Conservation (phyloP, 2,888 invertebrate species). For the Alitta virens region DNA sequence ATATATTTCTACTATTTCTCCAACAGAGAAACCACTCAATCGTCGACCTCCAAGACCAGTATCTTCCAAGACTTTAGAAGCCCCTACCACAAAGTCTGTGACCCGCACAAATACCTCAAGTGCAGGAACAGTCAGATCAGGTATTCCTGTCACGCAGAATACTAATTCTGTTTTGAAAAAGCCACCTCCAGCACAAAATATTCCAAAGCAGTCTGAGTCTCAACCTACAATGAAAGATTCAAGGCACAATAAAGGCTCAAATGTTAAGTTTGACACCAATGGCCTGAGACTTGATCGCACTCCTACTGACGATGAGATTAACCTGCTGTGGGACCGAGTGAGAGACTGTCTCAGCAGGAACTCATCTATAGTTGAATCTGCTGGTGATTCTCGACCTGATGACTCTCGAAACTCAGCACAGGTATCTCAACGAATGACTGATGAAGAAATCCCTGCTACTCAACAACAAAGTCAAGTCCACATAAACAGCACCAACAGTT, state of each 20-base stretch:
- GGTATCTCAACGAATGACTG: too few species aligned
- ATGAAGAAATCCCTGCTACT: too few species aligned
- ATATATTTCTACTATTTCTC: not conserved
- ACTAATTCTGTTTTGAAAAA: not conserved
- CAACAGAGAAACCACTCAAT: not conserved
- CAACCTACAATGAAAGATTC: too few species aligned
- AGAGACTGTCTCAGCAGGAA: constrained; percentile 41
- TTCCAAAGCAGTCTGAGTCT: constrained; percentile 3
- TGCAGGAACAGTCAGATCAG: not conserved
- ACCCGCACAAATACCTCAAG: not conserved
- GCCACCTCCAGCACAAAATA: not conserved
- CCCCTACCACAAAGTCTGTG: not conserved
- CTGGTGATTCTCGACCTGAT: not conserved
- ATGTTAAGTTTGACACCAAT: constrained; percentile 14
- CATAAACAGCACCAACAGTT: not conserved
- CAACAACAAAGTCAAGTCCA: too few species aligned
- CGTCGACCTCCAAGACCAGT: not conserved
- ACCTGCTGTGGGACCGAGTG: constrained; percentile 53
- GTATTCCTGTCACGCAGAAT: not conserved
- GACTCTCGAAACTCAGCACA: too few species aligned
- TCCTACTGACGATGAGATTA: constrained; percentile 56
- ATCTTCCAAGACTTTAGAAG: not conserved
- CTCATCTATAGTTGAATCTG: not conserved
- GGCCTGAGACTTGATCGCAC: constrained; percentile 43
- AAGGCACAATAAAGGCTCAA: too few species aligned